phyloP scores from a whole-genome alignment of 2,113 vertebrate genomes.

The Crotophaga sulcirostris region DNA sequence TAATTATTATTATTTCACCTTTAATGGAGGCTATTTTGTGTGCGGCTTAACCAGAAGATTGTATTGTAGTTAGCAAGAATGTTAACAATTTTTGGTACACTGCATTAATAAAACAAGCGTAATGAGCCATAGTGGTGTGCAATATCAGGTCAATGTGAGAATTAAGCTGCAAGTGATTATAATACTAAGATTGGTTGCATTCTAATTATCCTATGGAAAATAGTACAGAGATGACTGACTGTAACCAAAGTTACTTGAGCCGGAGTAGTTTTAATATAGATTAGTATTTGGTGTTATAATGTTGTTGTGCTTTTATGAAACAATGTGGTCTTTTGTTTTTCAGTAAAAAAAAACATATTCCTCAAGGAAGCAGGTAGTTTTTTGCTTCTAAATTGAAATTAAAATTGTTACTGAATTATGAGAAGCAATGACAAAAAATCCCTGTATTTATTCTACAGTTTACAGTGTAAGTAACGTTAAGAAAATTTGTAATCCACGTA shows the following conservation, averaged over 20 bases:
- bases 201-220: conserved; percentile 42
- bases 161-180: conserved; percentile 60
- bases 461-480: background rate
- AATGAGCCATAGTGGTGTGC: conserved; percentile 53
- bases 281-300: background rate
- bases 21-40: conserved; percentile 32
- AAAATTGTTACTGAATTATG: background rate
- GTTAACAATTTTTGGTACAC: conserved; percentile 52
- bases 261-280: conserved; percentile 4
- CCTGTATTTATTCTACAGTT: background rate
- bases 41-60: conserved; percentile 45
- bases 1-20: conserved; percentile 24
- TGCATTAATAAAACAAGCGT: conserved; percentile 53
- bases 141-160: conserved; percentile 48
- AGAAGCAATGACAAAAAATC: background rate
- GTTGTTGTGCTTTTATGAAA: background rate
- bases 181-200: conserved; percentile 47
- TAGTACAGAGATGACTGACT: background rate
- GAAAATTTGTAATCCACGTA: background rate
- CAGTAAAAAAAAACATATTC: background rate
- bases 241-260: conserved; percentile 23
- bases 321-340: background rate
- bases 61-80: conserved; percentile 41
- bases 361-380: background rate
- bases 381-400: background rate